phyloP scores from a whole-genome alignment of 2,888 invertebrate species.

The Neuroscelio doddi region DNA sequence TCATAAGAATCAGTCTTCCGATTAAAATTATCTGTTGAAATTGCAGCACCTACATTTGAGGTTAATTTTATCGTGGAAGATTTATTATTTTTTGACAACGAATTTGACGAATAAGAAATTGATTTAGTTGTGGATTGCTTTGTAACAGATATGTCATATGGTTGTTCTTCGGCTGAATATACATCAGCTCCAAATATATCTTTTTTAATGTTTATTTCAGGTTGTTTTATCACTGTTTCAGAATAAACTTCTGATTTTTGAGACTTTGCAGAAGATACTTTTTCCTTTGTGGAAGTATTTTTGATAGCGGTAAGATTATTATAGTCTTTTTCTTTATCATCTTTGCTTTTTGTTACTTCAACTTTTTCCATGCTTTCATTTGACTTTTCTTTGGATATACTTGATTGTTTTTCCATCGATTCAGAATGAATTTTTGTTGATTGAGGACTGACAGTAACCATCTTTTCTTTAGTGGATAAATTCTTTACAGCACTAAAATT shows the following conservation, averaged over 20 bases:
- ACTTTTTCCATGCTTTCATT: no score
- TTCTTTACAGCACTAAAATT: constrained; percentile 13
- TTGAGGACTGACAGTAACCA: no score
- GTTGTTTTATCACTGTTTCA: constrained; percentile 5
- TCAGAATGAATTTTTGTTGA: no score
- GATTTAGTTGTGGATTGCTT: background rate
- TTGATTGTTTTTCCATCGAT: no score
- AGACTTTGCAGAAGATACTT: background rate
- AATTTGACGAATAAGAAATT: background rate
- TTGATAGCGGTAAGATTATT: background rate
- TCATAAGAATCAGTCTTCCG: no score
- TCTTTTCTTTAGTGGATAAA: constrained; percentile 2
- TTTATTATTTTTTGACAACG: background rate
- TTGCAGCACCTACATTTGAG: no score
- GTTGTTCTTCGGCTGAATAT: background rate
- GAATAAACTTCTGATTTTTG: constrained; percentile 15
- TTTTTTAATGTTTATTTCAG: constrained; percentile 1
- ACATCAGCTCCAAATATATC: constrained; percentile 8
- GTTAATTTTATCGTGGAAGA: no score
- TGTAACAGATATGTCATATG: background rate
- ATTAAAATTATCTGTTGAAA: no score
- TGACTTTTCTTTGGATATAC: no score
- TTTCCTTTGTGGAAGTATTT: constrained; percentile 6
- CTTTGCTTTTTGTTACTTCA: no score
- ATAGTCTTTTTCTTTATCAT: no score